Evolutionary conservation across 1,140 invertebrate species (phyloP).

Genomic region (Venustaconcha ellipsiformis): DNA sequence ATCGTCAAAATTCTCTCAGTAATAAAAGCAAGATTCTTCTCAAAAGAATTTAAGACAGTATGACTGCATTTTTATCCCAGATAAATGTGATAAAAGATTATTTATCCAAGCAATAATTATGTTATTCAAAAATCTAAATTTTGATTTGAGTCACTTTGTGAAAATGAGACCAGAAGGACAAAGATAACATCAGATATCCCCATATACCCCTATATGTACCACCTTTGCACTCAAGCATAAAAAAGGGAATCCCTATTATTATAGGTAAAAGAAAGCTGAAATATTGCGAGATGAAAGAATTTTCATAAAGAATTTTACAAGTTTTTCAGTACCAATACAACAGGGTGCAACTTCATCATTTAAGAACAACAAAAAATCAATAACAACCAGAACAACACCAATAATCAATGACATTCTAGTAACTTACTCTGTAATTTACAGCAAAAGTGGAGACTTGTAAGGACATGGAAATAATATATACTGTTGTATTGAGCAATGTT

Average conservation of each 20-base stretch:
- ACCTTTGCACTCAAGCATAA: no score
- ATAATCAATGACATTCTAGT: background rate
- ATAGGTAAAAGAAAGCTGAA: background rate
- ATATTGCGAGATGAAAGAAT: background rate
- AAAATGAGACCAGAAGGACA: no score
- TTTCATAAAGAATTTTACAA: background rate
- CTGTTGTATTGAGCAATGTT: constrained; percentile 95
- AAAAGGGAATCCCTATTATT: background rate
- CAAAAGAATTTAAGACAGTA: no score
- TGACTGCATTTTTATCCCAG: no score
- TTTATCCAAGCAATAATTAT: no score
- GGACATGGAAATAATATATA: constrained; percentile 98
- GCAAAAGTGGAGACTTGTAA: constrained; percentile 98
- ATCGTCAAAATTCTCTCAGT: no score
- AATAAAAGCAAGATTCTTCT: no score
- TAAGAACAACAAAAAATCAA: background rate
- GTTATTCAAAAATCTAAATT: no score
- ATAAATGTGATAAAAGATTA: no score
- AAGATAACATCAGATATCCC: no score
- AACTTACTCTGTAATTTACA: constrained; percentile 95
- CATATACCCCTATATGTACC: no score
- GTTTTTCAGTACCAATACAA: background rate
- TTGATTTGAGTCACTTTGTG: no score
- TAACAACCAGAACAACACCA: background rate
- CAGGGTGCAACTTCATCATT: background rate